Base-by-base conservation (phyloP, 2,113 vertebrate species). In the Ceuthmochares aereus region DNA sequence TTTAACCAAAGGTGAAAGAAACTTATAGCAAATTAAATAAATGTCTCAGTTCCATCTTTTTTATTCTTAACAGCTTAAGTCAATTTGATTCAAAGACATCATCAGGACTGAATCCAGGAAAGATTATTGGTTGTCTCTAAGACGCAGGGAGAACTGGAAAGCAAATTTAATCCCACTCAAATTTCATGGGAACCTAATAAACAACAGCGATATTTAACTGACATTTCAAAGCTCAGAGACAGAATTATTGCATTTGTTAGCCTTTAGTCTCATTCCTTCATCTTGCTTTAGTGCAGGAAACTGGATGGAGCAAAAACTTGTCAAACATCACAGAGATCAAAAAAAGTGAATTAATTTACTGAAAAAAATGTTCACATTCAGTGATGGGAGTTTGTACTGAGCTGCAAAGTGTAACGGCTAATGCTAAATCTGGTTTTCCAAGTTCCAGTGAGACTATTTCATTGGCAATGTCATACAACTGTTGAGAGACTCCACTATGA, bases 81-180 rank as follows among this genome's bases (percentile, higher is more conserved):
- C 88, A 85, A n/a, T 15, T 34, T 34, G 21, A 92, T 42, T 81
- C 79, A 84, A 89, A 91, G n/a, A 63, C 45, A 12, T 81, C 63
- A 70, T 72, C 47, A 74, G 59, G 55, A 80, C 26, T 67, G 54
- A 87, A 86, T 68, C 58, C 52, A 94, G 72, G 14, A 75, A 85
- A 85, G 36, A 86, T 42, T 80, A 77, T 60, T 86, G 89, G 14
- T 12, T 89, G 54, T 21, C 70, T 83, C 30, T 78, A 86, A 91
- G 34, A 84, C 59, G 18, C 21, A 86, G 29, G 45, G 14, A 84
- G 66, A 59, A 75, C 7, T 18, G 4, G 32, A 84, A 92, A 87
- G 64, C n/a, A 91, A 94, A 87, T 92, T 43, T 75, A 94, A 95
- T 90, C 77, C 88, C 64, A 93, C 83, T 89, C 84, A 94, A 70